phyloP scores from a whole-genome alignment of 2,888 invertebrate species.

The Mystacides longicornis region DNA sequence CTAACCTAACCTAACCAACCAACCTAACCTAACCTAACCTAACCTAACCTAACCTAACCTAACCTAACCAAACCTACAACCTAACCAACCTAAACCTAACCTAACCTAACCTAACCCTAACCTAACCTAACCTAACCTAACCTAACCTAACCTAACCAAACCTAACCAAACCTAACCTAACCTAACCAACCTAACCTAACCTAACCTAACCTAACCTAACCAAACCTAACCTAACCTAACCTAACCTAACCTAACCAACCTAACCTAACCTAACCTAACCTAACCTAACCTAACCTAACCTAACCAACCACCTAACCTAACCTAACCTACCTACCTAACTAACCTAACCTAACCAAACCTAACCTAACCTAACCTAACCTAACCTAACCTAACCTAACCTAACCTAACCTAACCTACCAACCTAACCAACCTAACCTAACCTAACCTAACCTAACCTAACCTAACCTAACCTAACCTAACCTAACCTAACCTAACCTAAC shows the following conservation, averaged over 20 bases:
- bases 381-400: constrained; percentile 23
- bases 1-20: constrained; percentile 4
- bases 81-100: constrained; percentile 21
- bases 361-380: constrained; percentile 20
- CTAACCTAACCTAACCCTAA: constrained; percentile 24
- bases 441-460: constrained; percentile 20
- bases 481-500: constrained; percentile 21
- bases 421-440: constrained; percentile 21
- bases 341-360: constrained; percentile 19
- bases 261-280: constrained; percentile 10
- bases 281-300: constrained; percentile 3
- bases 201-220: constrained; percentile 16
- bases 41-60: constrained; percentile 10
- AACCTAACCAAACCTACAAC: constrained; percentile 9
- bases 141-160: constrained; percentile 20
- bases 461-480: constrained; percentile 21
- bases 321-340: constrained; percentile 13
- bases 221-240: constrained; percentile 11
- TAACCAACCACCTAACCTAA: constrained; percentile 11
- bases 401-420: constrained; percentile 19
- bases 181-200: constrained; percentile 16
- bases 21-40: constrained; percentile 8
- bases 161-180: constrained; percentile 18
- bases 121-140: constrained; percentile 25
- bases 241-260: constrained; percentile 9